Evolutionary conservation across 2,888 invertebrate genomes (phyloP), one percentile per base, ranked within the genome.

Genomic region (Heliconius aoede): DNA sequence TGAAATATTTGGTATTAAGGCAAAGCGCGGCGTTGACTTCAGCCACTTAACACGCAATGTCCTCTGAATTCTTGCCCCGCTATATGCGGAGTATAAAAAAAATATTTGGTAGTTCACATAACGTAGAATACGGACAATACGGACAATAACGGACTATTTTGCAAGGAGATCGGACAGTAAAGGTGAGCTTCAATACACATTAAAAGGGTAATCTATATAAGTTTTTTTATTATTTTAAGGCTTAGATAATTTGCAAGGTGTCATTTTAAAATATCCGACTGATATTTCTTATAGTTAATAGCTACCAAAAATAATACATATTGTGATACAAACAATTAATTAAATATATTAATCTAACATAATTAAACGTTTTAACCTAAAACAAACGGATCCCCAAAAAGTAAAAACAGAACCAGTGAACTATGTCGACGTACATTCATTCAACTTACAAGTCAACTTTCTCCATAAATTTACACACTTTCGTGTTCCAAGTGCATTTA

Each of bases 391-490:
- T 73, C 62, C 58, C 79, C 60, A 78, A 76, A 72, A 77, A 36
- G 60, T 72, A 62, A 81, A 79, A 77, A 68, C 73, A 76, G 28
- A 79, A 76, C 78, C 78, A 46, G 82, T 82, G 81, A 82, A 69
- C 79, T 82, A 82, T 81, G 78, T 72, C 73, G 73, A 73, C 78
- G 68, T 78, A 72, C 78, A 79, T 78, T 77, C 78, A 79, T 78
- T 77, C 74, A 76, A 80, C 64, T 64, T 64, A 40, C 76, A 71
- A 81, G 69, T 67, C 69, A 51, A 84, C 86, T 87, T 85, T 87
- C 86, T 85, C 86, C 71, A 24, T 79, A 77, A 80, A 82, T 80
- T 83, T 81, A 81, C 77, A 81, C 80, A 83, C 80, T 80, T 83
- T 84, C 81, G 75, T 82, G 79, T 80, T 72, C 77, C 61, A 80